phyloP scores from a whole-genome alignment of 2,797 vertebrate species.

The Muscicapa comitata region DNA sequence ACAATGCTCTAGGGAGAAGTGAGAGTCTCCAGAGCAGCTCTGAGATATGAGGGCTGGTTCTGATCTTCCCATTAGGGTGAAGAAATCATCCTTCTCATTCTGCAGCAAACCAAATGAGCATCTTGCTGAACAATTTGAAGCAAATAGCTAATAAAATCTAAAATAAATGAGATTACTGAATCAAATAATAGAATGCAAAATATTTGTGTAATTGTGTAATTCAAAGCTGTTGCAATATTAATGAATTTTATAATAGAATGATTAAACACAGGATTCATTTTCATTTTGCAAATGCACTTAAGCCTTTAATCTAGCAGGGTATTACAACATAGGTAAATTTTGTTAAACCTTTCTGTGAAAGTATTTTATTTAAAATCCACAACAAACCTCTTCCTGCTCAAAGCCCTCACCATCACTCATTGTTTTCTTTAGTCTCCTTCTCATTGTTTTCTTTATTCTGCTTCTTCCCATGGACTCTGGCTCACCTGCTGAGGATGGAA shows the following conservation, averaged over 20 bases:
- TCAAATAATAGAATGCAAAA: slow-evolving; percentile 43
- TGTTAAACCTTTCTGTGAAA: slow-evolving; percentile 24
- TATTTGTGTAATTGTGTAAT: slow-evolving; percentile 67
- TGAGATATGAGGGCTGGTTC: background rate
- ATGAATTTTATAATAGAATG: slow-evolving; percentile 48
- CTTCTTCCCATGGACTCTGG: background rate
- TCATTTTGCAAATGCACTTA: slow-evolving; percentile 41
- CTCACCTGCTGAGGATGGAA: background rate
- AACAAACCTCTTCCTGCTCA: background rate
- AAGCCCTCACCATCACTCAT: background rate
- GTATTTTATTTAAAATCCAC: background rate
- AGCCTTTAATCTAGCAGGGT: slow-evolving; percentile 54
- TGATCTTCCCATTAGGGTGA: slow-evolving; percentile 1
- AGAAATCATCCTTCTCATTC: slow-evolving; percentile 12
- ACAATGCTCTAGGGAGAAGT: background rate
- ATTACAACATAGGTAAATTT: slow-evolving; percentile 35
- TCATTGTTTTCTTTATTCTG: background rate
- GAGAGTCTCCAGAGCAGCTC: background rate
- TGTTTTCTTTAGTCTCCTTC: background rate
- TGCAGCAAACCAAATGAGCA: background rate
- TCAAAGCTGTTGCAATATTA: slow-evolving; percentile 56
- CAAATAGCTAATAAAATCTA: slow-evolving; percentile 48
- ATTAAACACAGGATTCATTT: slow-evolving; percentile 58
- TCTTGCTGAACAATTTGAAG: slow-evolving; percentile 35
- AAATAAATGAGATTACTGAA: slow-evolving; percentile 52